These are phyloP conservation scores for Phylloscopus whistleri DNA, from an alignment of 2,113 vertebrate genomes.

Conservation along the genomic window DNA sequence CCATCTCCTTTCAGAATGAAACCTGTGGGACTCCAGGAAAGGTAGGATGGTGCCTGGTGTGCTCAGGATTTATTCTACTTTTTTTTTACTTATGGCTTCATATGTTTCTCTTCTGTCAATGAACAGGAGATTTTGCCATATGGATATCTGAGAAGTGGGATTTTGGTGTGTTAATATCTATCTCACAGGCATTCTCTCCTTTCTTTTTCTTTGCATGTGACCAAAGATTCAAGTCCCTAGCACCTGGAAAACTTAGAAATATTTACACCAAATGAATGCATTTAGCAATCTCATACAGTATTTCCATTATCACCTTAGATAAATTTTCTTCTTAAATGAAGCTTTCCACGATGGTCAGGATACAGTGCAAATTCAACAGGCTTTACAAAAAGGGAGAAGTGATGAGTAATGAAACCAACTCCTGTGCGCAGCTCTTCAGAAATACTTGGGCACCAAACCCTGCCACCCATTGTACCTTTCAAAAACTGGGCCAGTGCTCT, in stretches of 20 bases:
- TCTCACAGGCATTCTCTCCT: background rate
- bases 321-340: background rate
- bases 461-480: background rate
- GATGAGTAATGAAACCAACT: background rate
- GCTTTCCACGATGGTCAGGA: background rate
- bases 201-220: background rate
- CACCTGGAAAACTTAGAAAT: background rate
- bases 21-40: constrained; percentile 90
- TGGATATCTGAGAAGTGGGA: background rate
- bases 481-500: background rate
- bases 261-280: background rate
- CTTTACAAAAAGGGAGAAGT: background rate
- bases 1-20: constrained; percentile 98
- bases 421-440: background rate
- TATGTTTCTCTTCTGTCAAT: background rate
- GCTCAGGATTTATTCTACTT: background rate
- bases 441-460: background rate
- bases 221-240: background rate
- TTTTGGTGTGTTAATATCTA: background rate
- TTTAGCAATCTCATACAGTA: background rate
- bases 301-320: background rate
- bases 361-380: background rate
- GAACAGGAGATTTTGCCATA: background rate
- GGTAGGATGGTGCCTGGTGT: constrained; percentile 63
- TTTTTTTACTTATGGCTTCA: background rate